A percentile compares a stretch with the other conserved stretches of the same genome.
These are phyloP conservation scores for Bellardia pandia DNA, from an alignment of 2,888 invertebrate genomes.

Conservation along the genomic window DNA sequence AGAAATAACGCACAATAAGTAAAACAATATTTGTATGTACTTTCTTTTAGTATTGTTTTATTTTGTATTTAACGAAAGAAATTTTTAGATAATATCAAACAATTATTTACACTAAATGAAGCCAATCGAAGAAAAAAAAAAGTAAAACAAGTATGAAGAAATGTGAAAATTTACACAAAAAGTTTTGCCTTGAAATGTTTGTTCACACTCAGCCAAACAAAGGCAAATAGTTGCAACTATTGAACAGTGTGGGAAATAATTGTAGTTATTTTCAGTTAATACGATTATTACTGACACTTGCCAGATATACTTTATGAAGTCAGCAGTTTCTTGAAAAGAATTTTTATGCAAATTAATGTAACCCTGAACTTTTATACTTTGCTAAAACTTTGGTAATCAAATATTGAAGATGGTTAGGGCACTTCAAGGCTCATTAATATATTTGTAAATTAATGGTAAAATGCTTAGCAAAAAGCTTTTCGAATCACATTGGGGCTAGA, in stretches of 20 bases:
- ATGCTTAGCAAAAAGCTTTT: no score
- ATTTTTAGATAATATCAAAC: conserved; percentile 67
- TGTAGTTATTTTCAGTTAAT: background rate
- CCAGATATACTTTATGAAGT: no score
- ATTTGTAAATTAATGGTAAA: conserved; percentile 19
- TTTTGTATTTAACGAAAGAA: conserved; percentile 45
- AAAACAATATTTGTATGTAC: conserved; percentile 11
- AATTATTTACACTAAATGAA: conserved; percentile 73
- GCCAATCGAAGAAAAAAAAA: conserved; percentile 63
- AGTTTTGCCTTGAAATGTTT: conserved; percentile 58
- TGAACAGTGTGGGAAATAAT: conserved; percentile 1
- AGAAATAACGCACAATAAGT: conserved; percentile 7
- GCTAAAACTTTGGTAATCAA: no score
- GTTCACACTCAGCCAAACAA: background rate
- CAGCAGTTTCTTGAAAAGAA: no score
- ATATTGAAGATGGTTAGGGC: no score
- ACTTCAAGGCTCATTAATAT: no score
- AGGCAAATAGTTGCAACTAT: background rate
- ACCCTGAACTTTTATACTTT: no score
- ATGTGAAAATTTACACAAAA: conserved; percentile 30
- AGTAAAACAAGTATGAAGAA: background rate
- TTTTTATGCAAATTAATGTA: no score
- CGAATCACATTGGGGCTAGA: no score
- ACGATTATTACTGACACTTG: no score
- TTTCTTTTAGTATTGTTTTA: conserved; percentile 29